Percentiles rank a stretch among this genome's conserved stretches.
phyloP scores from a whole-genome alignment of 2,888 invertebrate species.

The Tetropium fuscum region DNA sequence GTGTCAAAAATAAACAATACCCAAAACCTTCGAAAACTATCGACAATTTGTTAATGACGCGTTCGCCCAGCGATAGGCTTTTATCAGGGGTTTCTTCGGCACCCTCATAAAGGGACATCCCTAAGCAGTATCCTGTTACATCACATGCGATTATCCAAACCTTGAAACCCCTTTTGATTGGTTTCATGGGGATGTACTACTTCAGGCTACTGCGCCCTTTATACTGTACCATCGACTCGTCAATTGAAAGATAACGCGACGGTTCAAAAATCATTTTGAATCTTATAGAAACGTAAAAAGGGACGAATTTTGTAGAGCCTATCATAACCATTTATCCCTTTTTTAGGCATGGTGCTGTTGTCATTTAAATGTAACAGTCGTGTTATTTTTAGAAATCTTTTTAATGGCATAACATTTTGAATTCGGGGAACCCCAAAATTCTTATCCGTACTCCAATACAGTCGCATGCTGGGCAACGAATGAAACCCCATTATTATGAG shows the following conservation, averaged over 20 bases:
- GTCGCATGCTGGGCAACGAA: not conserved
- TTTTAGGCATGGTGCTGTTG: slow-evolving; percentile 31
- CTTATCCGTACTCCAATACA: slow-evolving; percentile 4
- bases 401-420: slow-evolving; percentile 1
- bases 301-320: slow-evolving; percentile 41
- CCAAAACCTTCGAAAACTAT: slow-evolving; percentile 42
- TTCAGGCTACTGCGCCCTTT: slow-evolving; percentile 34
- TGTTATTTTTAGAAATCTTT: not conserved
- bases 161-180: not conserved
- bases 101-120: not conserved
- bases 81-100: slow-evolving; percentile 17
- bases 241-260: slow-evolving; percentile 21
- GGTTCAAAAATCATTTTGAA: slow-evolving; percentile 25
- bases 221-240: slow-evolving; percentile 34
- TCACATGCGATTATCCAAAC: not conserved
- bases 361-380: slow-evolving; percentile 36
- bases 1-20: slow-evolving; percentile 52
- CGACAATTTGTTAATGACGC: slow-evolving; percentile 45
- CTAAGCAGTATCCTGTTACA: not conserved
- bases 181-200: slow-evolving; percentile 28
- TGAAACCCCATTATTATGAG: slow-evolving; percentile 5
- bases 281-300: slow-evolving; percentile 25
- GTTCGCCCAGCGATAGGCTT: slow-evolving; percentile 40
- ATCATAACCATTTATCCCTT: slow-evolving; percentile 33
- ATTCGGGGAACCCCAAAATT: not conserved